Evolutionary conservation across 2,113 vertebrate genomes (phyloP).

Genomic region (Hyperopisus bebe): DNA sequence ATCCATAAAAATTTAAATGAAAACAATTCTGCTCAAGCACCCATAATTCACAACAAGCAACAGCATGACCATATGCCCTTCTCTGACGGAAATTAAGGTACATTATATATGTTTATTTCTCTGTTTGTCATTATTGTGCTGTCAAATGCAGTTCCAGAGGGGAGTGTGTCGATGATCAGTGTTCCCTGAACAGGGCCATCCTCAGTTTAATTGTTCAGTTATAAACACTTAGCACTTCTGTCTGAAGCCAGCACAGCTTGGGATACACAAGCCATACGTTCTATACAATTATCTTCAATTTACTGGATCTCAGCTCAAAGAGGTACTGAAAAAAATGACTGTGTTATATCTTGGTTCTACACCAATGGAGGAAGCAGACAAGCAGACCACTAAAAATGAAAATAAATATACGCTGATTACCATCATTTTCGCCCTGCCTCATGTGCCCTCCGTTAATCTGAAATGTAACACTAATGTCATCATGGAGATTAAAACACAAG

Average conservation of each 20-base stretch:
- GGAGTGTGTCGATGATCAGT: neutral
- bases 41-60: neutral
- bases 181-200: neutral
- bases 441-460: neutral
- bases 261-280: neutral
- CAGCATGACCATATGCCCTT: neutral
- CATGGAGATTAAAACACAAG: neutral
- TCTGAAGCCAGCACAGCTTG: neutral
- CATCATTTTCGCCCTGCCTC: neutral
- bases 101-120: neutral
- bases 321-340: neutral
- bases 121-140: neutral
- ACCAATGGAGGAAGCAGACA: neutral
- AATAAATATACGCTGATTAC: neutral
- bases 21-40: neutral
- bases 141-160: neutral
- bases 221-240: neutral
- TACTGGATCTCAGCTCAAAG: neutral
- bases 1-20: neutral
- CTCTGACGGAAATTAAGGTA: neutral
- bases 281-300: neutral
- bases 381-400: neutral
- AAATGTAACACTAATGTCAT: neutral
- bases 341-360: neutral
- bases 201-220: neutral